Conservation (phyloP, 2,113 vertebrate genomes). For the Sisor rabdophorus region DNA sequence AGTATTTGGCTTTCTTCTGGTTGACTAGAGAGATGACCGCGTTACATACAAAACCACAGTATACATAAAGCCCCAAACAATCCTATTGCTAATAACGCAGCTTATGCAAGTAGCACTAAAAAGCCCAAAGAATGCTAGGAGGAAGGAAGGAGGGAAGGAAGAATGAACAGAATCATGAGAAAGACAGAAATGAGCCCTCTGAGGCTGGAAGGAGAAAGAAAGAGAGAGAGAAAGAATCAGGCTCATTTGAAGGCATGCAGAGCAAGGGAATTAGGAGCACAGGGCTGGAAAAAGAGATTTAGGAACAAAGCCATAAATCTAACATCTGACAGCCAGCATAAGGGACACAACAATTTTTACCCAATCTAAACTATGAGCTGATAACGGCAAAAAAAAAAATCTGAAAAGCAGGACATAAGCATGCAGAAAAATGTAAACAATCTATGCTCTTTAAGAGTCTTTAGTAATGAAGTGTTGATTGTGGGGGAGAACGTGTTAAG, state of each 20-base stretch:
- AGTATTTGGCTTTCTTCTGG: background rate
- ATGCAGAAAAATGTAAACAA: background rate
- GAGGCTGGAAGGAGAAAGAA: slow-evolving; percentile 49
- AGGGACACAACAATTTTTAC: slow-evolving; percentile 36
- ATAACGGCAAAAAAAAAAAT: slow-evolving; percentile 10
- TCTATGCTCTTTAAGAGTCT: background rate
- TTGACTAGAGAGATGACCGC: background rate
- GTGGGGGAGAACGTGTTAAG: background rate
- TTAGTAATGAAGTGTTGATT: background rate
- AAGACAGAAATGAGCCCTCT: slow-evolving; percentile 51
- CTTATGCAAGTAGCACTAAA: background rate
- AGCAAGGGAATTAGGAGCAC: slow-evolving; percentile 33
- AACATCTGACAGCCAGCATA: slow-evolving; percentile 31
- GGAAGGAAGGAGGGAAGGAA: slow-evolving; percentile 3
- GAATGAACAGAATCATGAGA: slow-evolving; percentile 24
- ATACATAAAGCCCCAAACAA: slow-evolving; percentile 3
- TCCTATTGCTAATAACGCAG: background rate
- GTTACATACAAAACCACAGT: background rate
- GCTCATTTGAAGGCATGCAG: slow-evolving; percentile 43
- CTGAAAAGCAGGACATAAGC: slow-evolving; percentile 8
- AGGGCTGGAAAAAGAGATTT: slow-evolving; percentile 38
- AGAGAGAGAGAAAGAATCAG: slow-evolving; percentile 43
- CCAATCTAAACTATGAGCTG: slow-evolving; percentile 23
- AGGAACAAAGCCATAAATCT: slow-evolving; percentile 38
- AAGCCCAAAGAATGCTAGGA: background rate